These are phyloP conservation scores for Hypsopygia costalis DNA, from an alignment of 2,888 invertebrate species.

Conservation along the genomic window DNA sequence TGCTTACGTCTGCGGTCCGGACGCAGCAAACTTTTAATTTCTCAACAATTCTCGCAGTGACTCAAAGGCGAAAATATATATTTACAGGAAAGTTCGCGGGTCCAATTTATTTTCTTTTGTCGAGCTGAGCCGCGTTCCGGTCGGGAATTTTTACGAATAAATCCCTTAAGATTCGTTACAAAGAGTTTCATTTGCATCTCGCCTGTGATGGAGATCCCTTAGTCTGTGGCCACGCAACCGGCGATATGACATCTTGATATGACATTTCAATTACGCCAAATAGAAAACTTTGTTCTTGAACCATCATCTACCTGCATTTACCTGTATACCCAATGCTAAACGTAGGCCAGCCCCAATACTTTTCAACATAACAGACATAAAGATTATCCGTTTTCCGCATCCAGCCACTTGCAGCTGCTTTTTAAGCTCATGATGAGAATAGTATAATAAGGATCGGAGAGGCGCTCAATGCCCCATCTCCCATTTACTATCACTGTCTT, in stretches of 20 bases:
- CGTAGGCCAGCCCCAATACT: no score
- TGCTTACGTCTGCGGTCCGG: not conserved
- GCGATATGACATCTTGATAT: slow-evolving; percentile 6
- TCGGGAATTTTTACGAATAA: slow-evolving; percentile 64
- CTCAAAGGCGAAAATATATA: slow-evolving; percentile 26
- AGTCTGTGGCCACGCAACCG: slow-evolving; percentile 29
- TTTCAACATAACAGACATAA: no score
- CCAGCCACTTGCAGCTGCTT: no score
- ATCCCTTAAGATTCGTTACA: slow-evolving; percentile 73
- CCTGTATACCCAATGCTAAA: no score
- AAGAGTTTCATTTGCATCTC: slow-evolving; percentile 73
- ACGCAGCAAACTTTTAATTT: slow-evolving; percentile 34
- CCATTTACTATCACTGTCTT: no score
- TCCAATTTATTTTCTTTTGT: slow-evolving; percentile 62
- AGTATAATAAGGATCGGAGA: no score
- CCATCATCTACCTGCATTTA: no score
- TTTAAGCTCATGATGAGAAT: no score
- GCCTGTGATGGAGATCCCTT: slow-evolving; percentile 43
- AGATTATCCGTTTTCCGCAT: no score
- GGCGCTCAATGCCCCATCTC: no score
- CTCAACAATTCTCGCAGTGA: slow-evolving; percentile 15
- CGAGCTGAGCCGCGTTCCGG: slow-evolving; percentile 41
- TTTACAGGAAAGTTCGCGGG: slow-evolving; percentile 35
- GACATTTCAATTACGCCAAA: no score
- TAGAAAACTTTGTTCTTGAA: no score